Evolutionary conservation across 1,140 invertebrate genomes (phyloP).

Genomic region (Lasioglossum albipes): DNA sequence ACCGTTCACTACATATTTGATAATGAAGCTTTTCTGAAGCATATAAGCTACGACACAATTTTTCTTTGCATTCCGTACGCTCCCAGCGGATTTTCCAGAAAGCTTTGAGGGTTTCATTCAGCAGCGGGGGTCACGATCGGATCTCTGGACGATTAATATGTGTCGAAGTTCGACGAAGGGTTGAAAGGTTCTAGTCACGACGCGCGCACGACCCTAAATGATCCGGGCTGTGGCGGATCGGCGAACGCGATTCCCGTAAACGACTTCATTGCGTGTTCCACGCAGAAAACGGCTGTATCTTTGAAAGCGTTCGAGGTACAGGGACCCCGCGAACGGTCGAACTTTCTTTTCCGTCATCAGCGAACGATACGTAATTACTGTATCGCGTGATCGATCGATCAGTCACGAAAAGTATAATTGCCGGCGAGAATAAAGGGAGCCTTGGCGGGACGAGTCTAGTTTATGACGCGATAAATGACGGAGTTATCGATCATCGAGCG

Average conservation of each 20-base stretch:
- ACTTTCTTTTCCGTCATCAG: slow-evolving; percentile 29
- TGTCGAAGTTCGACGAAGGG: neutral
- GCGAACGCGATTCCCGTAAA: slow-evolving; percentile 15
- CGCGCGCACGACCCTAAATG: neutral
- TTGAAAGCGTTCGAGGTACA: neutral
- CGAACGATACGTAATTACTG: slow-evolving; percentile 42
- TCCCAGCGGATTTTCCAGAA: neutral
- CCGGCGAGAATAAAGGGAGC: neutral
- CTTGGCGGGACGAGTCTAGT: neutral
- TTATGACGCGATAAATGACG: slow-evolving; percentile 25
- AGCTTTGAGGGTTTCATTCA: too few relatives aligned
- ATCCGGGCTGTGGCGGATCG: neutral
- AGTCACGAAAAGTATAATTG: slow-evolving; percentile 11
- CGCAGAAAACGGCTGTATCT: slow-evolving; percentile 1
- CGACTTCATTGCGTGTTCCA: slow-evolving; percentile 23
- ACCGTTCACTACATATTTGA: too few relatives aligned
- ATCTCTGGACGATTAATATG: slow-evolving; percentile 9
- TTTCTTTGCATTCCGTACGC: too few relatives aligned
- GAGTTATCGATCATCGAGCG: slow-evolving; percentile 44
- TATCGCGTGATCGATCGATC: slow-evolving; percentile 50
- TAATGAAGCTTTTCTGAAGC: too few relatives aligned
- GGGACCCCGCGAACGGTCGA: neutral
- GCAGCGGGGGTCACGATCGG: neutral
- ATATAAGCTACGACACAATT: too few relatives aligned
- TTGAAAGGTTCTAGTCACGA: neutral